Base-by-base conservation (phyloP, 2,888 invertebrate genomes). In the Allophyes oxyacanthae region DNA sequence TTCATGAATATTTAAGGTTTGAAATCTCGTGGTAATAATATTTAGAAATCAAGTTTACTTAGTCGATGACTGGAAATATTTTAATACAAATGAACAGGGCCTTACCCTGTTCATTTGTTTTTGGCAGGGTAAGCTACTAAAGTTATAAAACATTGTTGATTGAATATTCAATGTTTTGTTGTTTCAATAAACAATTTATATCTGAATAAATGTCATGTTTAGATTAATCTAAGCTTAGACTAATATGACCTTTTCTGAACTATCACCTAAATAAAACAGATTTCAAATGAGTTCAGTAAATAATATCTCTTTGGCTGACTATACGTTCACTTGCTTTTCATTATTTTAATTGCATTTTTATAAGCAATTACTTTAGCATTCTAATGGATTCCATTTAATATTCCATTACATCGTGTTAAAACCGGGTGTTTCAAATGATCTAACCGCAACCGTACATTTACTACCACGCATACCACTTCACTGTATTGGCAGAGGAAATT, bases 1-100 rank as follows among this genome's bases (percentile, higher is more conserved):
- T 67, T 75, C 78, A 77, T 79, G 77, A 77, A 79, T 77, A 77
- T 77, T 77, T 77, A 70, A 64, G 54, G 43, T 53, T 30, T 43
- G 57, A 59, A 72, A 68, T 73, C 65, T 65, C 65, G 25, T 59
- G 57, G 44, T 59, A 64, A 62, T 68, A 70, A 77, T 70, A 68
- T 64, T 78, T 75, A 53, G 57, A 59, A 65, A 72, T 56, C 64
- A 66, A 71, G 49, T 53, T 60, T 58, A 42, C 64, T 68, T 72
- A 64, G 38, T 52, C 56, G 50, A 69, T 65, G 45, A 60, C 46
- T 49, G 11, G n/a, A 40, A 53, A 42, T 61, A 42, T 60, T 56
- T 52, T 52, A 61, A 75, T 48, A 41, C 49, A 61, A 60, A 71
- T 46, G 41, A 54, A 65, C 50, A 32, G 43, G 43, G 46, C 34